Evolutionary conservation across 2,797 vertebrate genomes (phyloP), one percentile per base, ranked within the genome.

Genomic region (Dermochelys coriacea): DNA sequence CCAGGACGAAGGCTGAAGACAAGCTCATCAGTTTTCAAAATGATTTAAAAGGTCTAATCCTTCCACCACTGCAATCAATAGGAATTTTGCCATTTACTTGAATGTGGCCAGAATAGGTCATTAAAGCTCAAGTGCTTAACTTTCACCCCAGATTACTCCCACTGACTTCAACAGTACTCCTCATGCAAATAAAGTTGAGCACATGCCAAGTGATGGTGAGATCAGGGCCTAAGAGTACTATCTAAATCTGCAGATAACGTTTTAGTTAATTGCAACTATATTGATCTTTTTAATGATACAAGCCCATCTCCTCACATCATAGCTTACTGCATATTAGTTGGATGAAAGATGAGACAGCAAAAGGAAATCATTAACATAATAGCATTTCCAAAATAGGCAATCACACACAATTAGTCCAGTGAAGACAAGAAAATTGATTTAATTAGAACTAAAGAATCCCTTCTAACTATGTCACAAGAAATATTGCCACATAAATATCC

Each of bases 351-450:
- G 64, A 12, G 94, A 94, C 2, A 77, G 61, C 47, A 91, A 86
- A 93, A 80, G 25, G 14, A 93, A 95, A 29, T 61, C 16, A 31
- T 92, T 31, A 61, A 19, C 59, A 93, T 61, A 95, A 51, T 45
- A 55, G 45, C 55, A 64, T 89, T 96, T 94, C 82, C 90, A 49
- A 95, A 97, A 61, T 82, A 50, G 55, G 34, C 50, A 87, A 29
- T 87, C 54, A 84, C 14, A 93, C 5, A 90, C 18, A 91, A 93
- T 89, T 59, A 95, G 51, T 54, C 15, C 47, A 91, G 54, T 50
- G 19, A 91, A 89, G 95, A 89, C 51, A 95, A 85, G 1, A 37
- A 59, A 68, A 77, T 5, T 74, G 7, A 90, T 86, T 95, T 12
- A 21, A 37, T 88, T 29, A 87, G 54, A 98, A 94, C 23, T 92